Base-by-base conservation (phyloP, 1,140 invertebrate genomes). In the Aethina tumida region DNA sequence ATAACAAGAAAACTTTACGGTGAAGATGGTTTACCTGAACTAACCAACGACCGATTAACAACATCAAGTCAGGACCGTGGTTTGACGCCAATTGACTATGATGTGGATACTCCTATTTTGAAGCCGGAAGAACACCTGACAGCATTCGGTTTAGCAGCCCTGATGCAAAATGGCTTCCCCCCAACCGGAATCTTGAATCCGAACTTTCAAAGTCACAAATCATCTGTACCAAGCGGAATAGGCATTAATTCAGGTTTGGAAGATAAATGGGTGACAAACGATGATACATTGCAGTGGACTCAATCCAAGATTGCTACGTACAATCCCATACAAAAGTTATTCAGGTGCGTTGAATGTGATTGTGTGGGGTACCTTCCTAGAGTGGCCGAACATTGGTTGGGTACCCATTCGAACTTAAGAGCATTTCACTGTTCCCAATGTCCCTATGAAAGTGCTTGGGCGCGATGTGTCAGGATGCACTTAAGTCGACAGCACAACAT, bases 1-100 rank as follows among this genome's bases (percentile, higher is more conserved):
- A 89, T 90, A 50, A 89, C 84, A 26, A 77, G 84, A 52, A 91
- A 91, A 68, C 67, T 89, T 29, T 91, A 91, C 60, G 85, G 85
- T 33, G 84, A 88, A 58, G 84, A 88, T 65, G 75, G 74, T 41
- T 65, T 68, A 38, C 68, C 69, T 41, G 68, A 69, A 45, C 55
- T 70, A 41, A 63, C 64, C 37, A 59, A 45, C 14, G 56, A 59
- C 22, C 35, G 61, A 43, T 43, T 67, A 49, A 32, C 67, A 64
- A 53, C 67, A 55, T 22, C 52, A 22, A 46, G 52, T 6, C 47
- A 49, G 39, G 63, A 65, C 24, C 49, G 62, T 13, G 53, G 57
- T 17, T 34, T 59, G 30, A 60, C 56, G 3, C 52, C 53, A 0
- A 58, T 60, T 26, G 70, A 71, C 39, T 64, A 62, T 47, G 64